Percentiles rank a stretch among this genome's conserved stretches.
These are phyloP conservation scores for Crotalus viridis DNA, from an alignment of 2,113 vertebrate genomes.

Conservation along the genomic window DNA sequence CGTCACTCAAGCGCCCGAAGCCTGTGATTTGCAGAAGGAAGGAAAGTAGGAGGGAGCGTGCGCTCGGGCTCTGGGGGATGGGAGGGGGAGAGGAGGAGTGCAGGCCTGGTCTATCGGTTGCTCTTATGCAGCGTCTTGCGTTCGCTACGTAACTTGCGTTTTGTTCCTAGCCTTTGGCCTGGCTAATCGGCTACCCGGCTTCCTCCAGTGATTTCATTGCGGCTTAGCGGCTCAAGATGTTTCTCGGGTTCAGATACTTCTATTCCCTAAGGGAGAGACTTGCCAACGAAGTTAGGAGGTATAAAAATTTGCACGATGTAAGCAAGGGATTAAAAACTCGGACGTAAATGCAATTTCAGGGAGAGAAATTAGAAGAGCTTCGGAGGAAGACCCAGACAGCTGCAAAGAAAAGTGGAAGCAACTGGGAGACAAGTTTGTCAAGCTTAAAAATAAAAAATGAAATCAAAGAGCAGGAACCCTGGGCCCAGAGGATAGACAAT, in stretches of 20 bases:
- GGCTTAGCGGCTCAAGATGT: background rate
- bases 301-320: background rate
- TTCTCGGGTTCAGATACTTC: background rate
- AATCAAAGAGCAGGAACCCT: background rate
- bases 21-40: background rate
- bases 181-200: background rate
- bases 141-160: background rate
- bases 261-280: background rate
- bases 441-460: background rate
- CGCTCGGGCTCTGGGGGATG: background rate
- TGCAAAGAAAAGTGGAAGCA: background rate
- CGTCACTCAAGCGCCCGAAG: background rate
- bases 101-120: background rate
- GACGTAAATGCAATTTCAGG: background rate
- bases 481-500: background rate
- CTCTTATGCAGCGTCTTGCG: background rate
- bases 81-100: background rate
- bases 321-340: background rate
- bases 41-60: background rate
- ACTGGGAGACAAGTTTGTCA: background rate
- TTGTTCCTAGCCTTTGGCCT: background rate
- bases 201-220: background rate
- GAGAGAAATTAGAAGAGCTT: background rate
- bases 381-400: background rate
- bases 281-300: background rate